phyloP scores from a whole-genome alignment of 2,888 invertebrate species.

The Hanleya hanleyi region DNA sequence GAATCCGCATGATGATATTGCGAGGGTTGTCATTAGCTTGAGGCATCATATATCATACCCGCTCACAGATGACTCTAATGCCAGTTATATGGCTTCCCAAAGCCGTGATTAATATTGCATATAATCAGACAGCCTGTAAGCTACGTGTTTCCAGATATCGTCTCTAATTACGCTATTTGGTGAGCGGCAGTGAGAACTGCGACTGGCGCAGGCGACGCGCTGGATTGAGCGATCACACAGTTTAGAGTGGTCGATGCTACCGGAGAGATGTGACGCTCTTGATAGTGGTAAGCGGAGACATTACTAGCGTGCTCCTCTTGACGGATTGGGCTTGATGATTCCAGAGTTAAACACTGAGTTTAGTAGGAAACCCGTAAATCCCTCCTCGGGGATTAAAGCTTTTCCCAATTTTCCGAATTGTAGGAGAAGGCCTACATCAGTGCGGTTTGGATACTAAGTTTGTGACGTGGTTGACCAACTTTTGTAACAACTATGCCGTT shows the following conservation, averaged over 20 bases:
- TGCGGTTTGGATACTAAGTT: no score
- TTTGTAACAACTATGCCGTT: no score
- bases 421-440: no score
- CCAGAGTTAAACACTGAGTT: no score
- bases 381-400: no score
- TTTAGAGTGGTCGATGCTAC: not conserved
- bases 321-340: no score
- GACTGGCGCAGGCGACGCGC: not conserved
- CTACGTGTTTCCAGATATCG: not conserved
- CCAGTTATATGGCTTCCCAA: not conserved
- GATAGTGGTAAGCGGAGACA: no score
- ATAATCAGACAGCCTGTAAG: slow-evolving; percentile 4
- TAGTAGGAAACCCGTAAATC: no score
- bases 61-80: not conserved
- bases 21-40: not conserved
- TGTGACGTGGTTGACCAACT: no score
- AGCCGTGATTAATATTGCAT: slow-evolving; percentile 8
- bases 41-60: slow-evolving; percentile 3
- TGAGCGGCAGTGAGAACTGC: not conserved
- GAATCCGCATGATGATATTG: not conserved
- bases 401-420: no score
- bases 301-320: no score
- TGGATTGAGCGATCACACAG: not conserved
- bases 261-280: not conserved
- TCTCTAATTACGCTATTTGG: slow-evolving; percentile 3